These are phyloP conservation scores for Ptilonorhynchus violaceus DNA, from an alignment of 2,113 vertebrate genomes.

Conservation along the genomic window DNA sequence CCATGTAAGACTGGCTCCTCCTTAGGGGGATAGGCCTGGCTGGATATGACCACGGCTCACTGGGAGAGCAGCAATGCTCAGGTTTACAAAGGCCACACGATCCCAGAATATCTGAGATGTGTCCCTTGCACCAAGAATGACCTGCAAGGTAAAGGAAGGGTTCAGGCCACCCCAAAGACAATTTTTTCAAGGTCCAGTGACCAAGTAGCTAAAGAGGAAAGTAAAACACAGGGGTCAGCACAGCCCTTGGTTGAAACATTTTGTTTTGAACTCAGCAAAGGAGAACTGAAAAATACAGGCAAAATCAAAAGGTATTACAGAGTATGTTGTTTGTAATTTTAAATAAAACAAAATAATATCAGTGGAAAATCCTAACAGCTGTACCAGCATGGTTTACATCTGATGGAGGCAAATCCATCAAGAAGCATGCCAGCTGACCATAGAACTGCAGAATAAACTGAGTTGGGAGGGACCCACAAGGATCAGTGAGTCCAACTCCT, in stretches of 20 bases:
- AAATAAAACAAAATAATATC: background rate
- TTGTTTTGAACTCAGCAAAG: background rate
- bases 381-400: background rate
- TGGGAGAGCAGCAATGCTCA: background rate
- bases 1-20: background rate
- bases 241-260: background rate
- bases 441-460: background rate
- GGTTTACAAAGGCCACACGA: background rate
- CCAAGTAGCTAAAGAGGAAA: background rate
- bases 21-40: background rate
- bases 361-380: background rate
- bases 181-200: background rate
- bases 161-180: background rate
- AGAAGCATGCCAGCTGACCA: background rate
- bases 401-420: background rate
- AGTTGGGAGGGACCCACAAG: rapidly evolving
- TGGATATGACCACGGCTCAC: background rate
- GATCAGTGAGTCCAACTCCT: rapidly evolving
- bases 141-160: background rate
- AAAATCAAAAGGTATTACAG: background rate
- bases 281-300: background rate
- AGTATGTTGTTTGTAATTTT: background rate
- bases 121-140: background rate
- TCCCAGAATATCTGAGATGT: background rate
- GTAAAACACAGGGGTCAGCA: background rate